These are phyloP conservation scores for Ophion ventricosus DNA, from an alignment of 2,888 invertebrate species.

Conservation along the genomic window DNA sequence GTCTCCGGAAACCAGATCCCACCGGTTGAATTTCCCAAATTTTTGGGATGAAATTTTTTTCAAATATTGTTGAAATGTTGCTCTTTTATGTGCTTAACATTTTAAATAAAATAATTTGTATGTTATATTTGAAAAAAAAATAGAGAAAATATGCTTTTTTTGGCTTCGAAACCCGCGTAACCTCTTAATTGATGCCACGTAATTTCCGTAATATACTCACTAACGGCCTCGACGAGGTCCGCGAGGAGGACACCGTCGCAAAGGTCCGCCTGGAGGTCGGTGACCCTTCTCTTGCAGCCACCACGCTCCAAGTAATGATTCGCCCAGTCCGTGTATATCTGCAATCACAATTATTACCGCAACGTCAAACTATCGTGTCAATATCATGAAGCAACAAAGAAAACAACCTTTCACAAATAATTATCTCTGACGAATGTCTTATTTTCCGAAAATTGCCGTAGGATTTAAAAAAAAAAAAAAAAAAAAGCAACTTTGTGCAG, in stretches of 20 bases:
- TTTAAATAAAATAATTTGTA: too few relatives aligned
- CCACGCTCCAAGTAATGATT: slow-evolving; percentile 98
- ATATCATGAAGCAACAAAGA: slow-evolving; percentile 5
- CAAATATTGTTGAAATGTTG: too few relatives aligned
- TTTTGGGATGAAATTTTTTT: too few relatives aligned
- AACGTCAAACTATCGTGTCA: too few relatives aligned
- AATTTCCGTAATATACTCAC: slow-evolving; percentile 85
- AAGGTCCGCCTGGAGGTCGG: slow-evolving; percentile 95
- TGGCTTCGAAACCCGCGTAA: too few relatives aligned
- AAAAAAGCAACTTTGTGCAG: too few relatives aligned
- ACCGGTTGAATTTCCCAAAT: too few relatives aligned
- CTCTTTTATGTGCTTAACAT: too few relatives aligned
- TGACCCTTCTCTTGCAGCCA: slow-evolving; percentile 92
- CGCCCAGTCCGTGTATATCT: slow-evolving; percentile 99
- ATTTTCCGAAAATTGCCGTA: neutral
- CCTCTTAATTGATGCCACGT: slow-evolving; percentile 25
- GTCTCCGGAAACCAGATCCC: too few relatives aligned
- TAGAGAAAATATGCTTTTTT: too few relatives aligned
- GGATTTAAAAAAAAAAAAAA: too few relatives aligned
- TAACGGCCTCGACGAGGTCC: slow-evolving; percentile 97
- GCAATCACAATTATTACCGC: slow-evolving; percentile 75
- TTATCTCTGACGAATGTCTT: neutral
- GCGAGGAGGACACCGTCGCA: slow-evolving; percentile 96
- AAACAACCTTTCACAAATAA: slow-evolving; percentile 36
- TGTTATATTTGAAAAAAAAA: too few relatives aligned